Evolutionary conservation across 2,113 vertebrate genomes (phyloP), one percentile per base, ranked within the genome.

Genomic region (Rhegmatorhina hoffmannsi): DNA sequence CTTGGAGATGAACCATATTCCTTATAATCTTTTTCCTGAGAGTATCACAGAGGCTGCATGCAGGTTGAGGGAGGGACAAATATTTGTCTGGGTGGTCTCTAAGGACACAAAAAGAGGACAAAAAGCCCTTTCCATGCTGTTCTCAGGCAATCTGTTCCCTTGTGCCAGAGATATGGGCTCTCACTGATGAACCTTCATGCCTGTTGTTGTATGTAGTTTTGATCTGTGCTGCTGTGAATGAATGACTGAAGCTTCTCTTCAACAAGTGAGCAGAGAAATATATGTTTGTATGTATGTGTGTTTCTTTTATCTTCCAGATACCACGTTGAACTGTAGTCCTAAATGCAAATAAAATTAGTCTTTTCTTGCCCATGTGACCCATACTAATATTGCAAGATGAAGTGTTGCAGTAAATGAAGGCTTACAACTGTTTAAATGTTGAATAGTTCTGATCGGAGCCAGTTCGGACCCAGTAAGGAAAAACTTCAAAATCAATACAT

Each of bases 31-130:
- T 75, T 55, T 70, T 6, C 17, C 33, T 89, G 40, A 62, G 29
- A 77, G 40, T 17, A 60, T 40, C 31, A n/a, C 7, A 26, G 8
- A 70, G 24, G 31, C 14, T 60, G 26, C 52, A 60, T 17, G 38
- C 55, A 79, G 19, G 18, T 23, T 56, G 25, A 74, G 25, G 31
- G 47, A 85, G 8, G 3, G 28, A 60, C 33, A 34, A 44, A 47
- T 9, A 19, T 16, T 84, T 70, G 38, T 62, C 25, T 15, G 33
- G 40, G 40, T 56, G 18, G 13, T 21, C 18, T 33, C 16, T 26
- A 20, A 13, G 24, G 29, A 40, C 33, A 56, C 0, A 1, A 8
- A 28, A 24, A 60, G 46, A 6, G 17, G 16, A 72, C 0, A 2
- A 21, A 34, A 86, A 87, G 6, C 14, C 50, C 44, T 5, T 76